Percentiles rank a stretch among this genome's conserved stretches.
Conservation (phyloP, 2,888 invertebrate genomes). For the Mythimna pallens region DNA sequence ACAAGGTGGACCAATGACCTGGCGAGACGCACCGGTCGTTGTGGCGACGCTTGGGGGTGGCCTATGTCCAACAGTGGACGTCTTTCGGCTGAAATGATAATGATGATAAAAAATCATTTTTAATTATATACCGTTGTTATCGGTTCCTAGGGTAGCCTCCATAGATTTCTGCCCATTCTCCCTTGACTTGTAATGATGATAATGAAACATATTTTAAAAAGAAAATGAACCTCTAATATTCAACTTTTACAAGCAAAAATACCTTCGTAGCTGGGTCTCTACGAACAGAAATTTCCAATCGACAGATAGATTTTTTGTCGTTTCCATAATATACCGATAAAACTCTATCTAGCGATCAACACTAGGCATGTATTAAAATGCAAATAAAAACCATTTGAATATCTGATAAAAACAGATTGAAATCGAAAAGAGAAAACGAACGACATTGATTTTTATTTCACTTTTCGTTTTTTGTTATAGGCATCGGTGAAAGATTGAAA, state of each 20-base stretch:
- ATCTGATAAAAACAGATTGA: conserved; percentile 43
- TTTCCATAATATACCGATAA: conserved; percentile 22
- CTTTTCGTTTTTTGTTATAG: conserved; percentile 21
- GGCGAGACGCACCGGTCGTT: no score
- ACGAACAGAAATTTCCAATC: neutral
- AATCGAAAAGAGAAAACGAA: conserved; percentile 36
- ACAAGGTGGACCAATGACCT: no score
- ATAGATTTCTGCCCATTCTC: no score
- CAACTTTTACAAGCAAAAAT: neutral
- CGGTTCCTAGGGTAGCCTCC: no score
- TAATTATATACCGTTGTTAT: no score
- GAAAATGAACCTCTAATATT: neutral
- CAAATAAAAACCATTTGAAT: conserved; percentile 46
- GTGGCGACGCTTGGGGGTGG: no score
- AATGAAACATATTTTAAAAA: no score
- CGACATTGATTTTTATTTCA: conserved; percentile 32
- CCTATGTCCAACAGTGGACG: no score
- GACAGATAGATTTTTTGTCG: neutral
- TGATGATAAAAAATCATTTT: no score
- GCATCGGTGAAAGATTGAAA: conserved; percentile 10
- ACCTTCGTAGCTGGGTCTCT: neutral
- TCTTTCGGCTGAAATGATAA: no score
- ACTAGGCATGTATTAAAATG: conserved; percentile 49
- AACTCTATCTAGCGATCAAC: conserved; percentile 24
- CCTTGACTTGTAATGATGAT: no score